Percentiles rank a stretch among this genome's conserved stretches.
These are phyloP conservation scores for Phasia obesa DNA, from an alignment of 2,888 invertebrate genomes.

Conservation along the genomic window DNA sequence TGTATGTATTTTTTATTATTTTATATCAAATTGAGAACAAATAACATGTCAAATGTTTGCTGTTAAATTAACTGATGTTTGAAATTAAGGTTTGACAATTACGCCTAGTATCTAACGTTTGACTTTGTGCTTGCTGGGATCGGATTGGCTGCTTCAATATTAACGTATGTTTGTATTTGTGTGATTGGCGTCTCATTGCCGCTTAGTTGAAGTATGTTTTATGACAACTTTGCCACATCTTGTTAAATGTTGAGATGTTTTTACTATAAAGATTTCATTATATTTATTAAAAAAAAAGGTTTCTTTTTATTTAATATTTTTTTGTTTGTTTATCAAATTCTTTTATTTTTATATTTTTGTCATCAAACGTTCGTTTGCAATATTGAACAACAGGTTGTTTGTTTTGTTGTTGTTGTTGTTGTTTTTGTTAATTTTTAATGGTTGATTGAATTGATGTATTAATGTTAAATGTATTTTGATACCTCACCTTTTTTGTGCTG, in stretches of 20 bases:
- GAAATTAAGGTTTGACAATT: too few species aligned
- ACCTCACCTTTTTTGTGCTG: constrained; percentile 14
- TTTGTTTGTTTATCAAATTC: neutral
- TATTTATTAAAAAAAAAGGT: constrained; percentile 26
- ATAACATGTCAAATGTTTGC: too few species aligned
- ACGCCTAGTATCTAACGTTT: too few species aligned
- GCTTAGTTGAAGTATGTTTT: constrained; percentile 53
- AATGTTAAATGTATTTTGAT: constrained; percentile 34
- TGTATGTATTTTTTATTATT: too few species aligned
- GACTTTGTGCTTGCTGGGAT: too few species aligned
- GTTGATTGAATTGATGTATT: constrained; percentile 36
- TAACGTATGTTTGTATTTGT: neutral
- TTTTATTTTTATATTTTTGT: neutral
- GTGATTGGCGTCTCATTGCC: constrained; percentile 54
- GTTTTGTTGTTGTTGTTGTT: constrained; percentile 13
- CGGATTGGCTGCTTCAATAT: neutral
- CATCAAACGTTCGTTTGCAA: constrained; percentile 11
- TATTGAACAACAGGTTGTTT: constrained; percentile 38
- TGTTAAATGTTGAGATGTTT: constrained; percentile 27
- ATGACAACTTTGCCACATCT: constrained; percentile 63
- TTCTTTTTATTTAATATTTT: constrained; percentile 15
- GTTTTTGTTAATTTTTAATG: neutral
- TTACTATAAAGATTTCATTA: constrained; percentile 33
- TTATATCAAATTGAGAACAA: too few species aligned
- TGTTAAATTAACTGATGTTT: too few species aligned